Evolutionary conservation across 2,888 invertebrate genomes (phyloP).

Genomic region (Acrobasis repandana): DNA sequence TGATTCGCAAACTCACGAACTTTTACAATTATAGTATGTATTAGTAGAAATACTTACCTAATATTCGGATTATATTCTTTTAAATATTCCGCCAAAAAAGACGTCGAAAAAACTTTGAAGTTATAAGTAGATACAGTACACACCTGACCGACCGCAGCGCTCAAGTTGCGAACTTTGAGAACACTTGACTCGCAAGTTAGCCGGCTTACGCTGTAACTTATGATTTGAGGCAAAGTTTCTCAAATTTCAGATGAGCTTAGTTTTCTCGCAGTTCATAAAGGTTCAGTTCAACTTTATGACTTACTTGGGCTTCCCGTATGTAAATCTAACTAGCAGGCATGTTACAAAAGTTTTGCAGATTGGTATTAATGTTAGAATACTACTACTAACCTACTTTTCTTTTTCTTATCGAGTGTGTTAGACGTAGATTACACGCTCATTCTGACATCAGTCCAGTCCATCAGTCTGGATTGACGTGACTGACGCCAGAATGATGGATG

Average conservation of each 20-base stretch:
- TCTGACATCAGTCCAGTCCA: no score
- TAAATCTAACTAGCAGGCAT: slow-evolving; percentile 2
- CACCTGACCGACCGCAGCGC: slow-evolving; percentile 16
- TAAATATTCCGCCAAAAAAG: no score
- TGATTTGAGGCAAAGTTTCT: slow-evolving; percentile 25
- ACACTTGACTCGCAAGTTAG: slow-evolving; percentile 29
- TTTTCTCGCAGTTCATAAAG: slow-evolving; percentile 23
- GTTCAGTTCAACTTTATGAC: neutral
- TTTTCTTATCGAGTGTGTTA: no score
- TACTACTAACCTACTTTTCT: no score
- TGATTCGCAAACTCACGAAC: no score
- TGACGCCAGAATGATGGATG: no score
- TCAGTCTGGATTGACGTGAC: no score
- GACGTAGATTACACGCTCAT: no score
- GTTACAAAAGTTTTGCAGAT: neutral
- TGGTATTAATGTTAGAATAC: no score
- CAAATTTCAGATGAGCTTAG: slow-evolving; percentile 25
- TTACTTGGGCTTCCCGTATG: slow-evolving; percentile 2
- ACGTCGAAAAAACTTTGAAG: neutral
- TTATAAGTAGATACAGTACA: slow-evolving; percentile 24
- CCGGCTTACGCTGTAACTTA: slow-evolving; percentile 28
- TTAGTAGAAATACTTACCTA: no score
- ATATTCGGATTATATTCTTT: no score
- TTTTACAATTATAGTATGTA: no score
- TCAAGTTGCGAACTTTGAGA: slow-evolving; percentile 27